Evolutionary conservation across 2,797 vertebrate species (phyloP).

Genomic region (Argentina silus): DNA sequence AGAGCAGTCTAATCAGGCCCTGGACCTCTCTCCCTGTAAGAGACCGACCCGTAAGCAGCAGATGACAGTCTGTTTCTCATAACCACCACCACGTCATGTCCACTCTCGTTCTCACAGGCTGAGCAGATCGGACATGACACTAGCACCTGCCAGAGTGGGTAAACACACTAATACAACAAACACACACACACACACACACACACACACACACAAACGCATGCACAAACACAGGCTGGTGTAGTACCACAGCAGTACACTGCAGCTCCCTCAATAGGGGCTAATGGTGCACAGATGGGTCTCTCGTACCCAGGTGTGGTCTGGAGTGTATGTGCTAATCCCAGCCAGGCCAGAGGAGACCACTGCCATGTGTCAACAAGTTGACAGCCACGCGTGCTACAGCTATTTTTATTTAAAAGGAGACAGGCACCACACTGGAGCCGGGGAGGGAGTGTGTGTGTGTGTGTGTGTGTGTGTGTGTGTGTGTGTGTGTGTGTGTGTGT

Average conservation of each 20-base stretch:
- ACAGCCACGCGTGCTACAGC: background rate
- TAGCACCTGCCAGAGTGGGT: constrained; percentile 37
- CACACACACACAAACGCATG: too few relatives aligned
- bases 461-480: constrained; percentile 8
- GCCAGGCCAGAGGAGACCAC: background rate
- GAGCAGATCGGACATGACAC: constrained; percentile 51
- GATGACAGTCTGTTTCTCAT: constrained; percentile 60
- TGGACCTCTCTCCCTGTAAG: constrained; percentile 26
- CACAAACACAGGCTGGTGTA: background rate
- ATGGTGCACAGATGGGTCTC: constrained; percentile 59
- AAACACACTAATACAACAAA: constrained; percentile 32
- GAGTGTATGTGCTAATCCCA: constrained; percentile 15
- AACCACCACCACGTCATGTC: constrained; percentile 49
- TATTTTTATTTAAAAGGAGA: too few relatives aligned
- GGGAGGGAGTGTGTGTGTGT: background rate
- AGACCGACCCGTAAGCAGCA: constrained; percentile 23
- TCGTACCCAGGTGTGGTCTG: constrained; percentile 41
- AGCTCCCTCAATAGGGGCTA: constrained; percentile 36
- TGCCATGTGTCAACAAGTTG: background rate
- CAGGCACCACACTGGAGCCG: background rate
- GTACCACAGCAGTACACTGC: constrained; percentile 40
- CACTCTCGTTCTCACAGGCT: constrained; percentile 37
- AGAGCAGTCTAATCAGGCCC: constrained; percentile 35
- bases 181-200: too few relatives aligned
- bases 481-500: background rate